Evolutionary conservation across 2,888 invertebrate species (phyloP).

Genomic region (Erebia palarica): DNA sequence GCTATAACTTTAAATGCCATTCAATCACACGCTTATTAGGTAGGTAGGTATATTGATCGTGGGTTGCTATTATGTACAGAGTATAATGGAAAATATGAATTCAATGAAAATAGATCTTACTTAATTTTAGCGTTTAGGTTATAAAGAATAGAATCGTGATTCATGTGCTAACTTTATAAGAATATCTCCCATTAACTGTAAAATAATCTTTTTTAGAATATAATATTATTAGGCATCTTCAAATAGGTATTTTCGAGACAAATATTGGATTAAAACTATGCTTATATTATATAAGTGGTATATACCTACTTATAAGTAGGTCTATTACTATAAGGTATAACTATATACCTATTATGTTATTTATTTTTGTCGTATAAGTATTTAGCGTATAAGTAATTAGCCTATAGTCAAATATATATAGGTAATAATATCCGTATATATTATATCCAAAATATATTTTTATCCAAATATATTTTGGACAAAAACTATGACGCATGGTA

Average conservation of each 20-base stretch:
- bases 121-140: neutral
- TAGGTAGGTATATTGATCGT: neutral
- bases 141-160: conserved; percentile 1
- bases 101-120: neutral
- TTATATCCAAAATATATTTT: neutral
- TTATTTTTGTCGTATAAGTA: no score
- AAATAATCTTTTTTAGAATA: neutral
- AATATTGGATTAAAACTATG: neutral
- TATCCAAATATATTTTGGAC: no score
- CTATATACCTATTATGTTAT: no score
- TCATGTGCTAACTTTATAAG: neutral
- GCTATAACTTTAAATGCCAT: neutral
- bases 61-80: neutral
- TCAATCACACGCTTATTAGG: neutral
- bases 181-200: neutral
- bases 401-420: no score
- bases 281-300: no score
- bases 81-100: neutral
- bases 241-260: neutral
- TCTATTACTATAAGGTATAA: no score
- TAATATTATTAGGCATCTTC: neutral
- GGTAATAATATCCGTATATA: no score
- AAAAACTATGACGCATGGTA: conserved; percentile 4
- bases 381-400: no score
- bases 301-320: no score